Evolutionary conservation across 1,140 invertebrate genomes (phyloP), one percentile per base, ranked within the genome.

Genomic region (Brachystomella parvula): DNA sequence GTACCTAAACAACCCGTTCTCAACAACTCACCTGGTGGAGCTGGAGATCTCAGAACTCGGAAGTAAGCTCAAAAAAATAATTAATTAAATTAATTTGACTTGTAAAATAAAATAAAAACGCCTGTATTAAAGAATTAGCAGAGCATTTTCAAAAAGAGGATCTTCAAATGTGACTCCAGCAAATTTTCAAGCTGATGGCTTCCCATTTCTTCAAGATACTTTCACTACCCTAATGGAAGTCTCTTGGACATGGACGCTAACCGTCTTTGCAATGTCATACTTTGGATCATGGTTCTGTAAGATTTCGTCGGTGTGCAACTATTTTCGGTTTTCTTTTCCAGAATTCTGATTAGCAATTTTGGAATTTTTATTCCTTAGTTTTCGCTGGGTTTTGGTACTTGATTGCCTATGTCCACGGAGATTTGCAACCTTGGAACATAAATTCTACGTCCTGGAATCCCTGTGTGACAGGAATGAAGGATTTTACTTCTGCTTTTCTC

Each of bases 181-280:
- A 19, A 64, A 64, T 32, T 56, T 64, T 30, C 2, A 56, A 53
- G 24, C 21, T 26, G 44, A 64, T 15, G 47, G 62, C 3, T 53
- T 53, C n/a, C 39, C 39, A 49, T 64, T 53, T 26, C 62, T 64
- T 30, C 17, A 17, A 12, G 62, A 64, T 31, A 53, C 35, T 6
- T 64, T 64, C 47, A 64, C 62, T 3, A 64, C 62, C 9, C 9
- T 65, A 12, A 28, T 58, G 6, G 63, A 65, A 65, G 28, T 65
- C 26, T n/a, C 19, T 15, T 64, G 63, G 63, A 33, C 21, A 33
- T 65, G 29, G 31, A 65, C 56, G 21, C n/a, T 65, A 6, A 24
- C 49, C 3, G n/a, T 29, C 2, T 65, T 65, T 47, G 28, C n/a
- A 21, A n/a, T 65, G 19, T 21, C 33, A 6, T 65, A 62, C 33